Percentiles rank a stretch among this genome's conserved stretches.
Evolutionary conservation across 2,113 vertebrate genomes (phyloP).

Genomic region (Mellivora capensis): DNA sequence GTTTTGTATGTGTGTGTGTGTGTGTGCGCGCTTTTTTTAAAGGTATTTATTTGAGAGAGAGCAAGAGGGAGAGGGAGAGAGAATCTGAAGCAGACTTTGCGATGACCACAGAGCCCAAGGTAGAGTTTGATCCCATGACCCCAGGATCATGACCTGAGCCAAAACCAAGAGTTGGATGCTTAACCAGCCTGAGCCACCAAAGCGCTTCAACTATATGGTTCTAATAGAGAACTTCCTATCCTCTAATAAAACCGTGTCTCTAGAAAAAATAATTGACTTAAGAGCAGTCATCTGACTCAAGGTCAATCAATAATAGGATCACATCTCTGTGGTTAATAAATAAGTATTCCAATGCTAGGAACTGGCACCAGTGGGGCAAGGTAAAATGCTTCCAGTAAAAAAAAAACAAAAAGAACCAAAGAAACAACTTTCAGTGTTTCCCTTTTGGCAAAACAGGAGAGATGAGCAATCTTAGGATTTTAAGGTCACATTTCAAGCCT

Average conservation of each 20-base stretch:
- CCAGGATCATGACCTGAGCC: neutral
- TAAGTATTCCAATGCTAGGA: neutral
- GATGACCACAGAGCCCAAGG: neutral
- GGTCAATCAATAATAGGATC: neutral
- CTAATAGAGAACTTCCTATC: neutral
- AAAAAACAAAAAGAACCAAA: neutral
- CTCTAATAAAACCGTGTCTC: neutral
- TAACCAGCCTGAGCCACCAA: neutral
- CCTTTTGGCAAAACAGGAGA: neutral
- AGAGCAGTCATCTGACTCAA: neutral
- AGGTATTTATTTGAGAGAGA: neutral
- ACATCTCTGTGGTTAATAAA: neutral
- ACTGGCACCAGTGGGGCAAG: neutral
- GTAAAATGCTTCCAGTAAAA: neutral
- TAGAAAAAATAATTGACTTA: neutral
- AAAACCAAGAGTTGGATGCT: neutral
- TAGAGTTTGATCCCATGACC: neutral
- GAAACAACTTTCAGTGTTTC: neutral
- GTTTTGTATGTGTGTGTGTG: no score
- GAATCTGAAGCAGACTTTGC: neutral
- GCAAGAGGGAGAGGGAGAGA: neutral
- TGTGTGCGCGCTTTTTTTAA: neutral
- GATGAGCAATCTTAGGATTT: neutral
- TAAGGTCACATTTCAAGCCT: neutral
- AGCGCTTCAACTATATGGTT: neutral